A percentile compares a stretch with the other conserved stretches of the same genome.
phyloP scores from a whole-genome alignment of 1,140 invertebrate species.

The Drosophila sucinea region DNA sequence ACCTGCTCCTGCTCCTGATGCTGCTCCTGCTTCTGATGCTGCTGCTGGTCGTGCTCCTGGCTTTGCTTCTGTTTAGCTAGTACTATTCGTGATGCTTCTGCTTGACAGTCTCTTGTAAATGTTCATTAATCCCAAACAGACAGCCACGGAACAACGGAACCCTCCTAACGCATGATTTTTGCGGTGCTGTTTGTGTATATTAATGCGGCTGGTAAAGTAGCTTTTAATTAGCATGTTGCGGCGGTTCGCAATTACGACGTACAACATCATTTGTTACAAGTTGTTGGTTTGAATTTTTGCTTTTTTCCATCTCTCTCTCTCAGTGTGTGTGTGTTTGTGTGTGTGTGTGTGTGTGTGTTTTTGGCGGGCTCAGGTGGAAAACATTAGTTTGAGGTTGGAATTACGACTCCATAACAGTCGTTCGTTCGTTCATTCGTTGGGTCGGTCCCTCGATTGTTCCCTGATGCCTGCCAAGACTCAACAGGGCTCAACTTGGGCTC shows the following conservation, averaged over 20 bases:
- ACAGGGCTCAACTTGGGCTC: neutral
- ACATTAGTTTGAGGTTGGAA: conserved; percentile 11
- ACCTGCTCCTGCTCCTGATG: conserved; percentile 16
- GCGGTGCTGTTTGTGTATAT: conserved; percentile 71
- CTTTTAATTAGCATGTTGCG: conserved; percentile 80
- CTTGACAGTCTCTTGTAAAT: conserved; percentile 34
- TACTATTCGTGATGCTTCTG: conserved; percentile 2
- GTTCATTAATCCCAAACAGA: conserved; percentile 54
- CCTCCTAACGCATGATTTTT: conserved; percentile 57
- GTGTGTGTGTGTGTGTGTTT: neutral
- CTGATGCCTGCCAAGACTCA: conserved; percentile 2
- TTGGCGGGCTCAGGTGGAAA: conserved; percentile 26
- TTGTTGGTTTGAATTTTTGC: conserved; percentile 58
- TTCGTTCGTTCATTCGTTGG: neutral
- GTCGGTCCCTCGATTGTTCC: neutral
- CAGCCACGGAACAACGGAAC: conserved; percentile 31
- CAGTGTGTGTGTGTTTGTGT: neutral
- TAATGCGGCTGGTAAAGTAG: conserved; percentile 77
- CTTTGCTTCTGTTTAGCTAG: neutral
- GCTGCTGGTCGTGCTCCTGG: conserved; percentile 9
- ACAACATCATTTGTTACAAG: conserved; percentile 40
- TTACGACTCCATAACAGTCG: neutral
- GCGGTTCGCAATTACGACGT: conserved; percentile 53
- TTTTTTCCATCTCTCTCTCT: conserved; percentile 54
- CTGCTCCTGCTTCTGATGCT: conserved; percentile 12